Conservation (phyloP, 2,113 vertebrate species). For the Serilophus lunatus region DNA sequence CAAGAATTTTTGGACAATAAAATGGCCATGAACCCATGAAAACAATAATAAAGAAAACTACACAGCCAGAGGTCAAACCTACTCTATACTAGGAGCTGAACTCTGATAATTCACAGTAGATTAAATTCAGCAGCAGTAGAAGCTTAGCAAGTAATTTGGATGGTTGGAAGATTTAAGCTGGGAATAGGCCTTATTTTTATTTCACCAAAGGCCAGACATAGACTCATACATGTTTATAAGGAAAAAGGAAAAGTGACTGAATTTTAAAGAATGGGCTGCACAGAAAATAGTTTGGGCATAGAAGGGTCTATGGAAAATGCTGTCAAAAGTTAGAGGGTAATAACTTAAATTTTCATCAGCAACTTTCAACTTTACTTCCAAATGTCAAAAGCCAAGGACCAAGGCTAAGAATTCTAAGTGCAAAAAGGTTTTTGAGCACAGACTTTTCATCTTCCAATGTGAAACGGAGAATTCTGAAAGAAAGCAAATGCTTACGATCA, state of each 20-base stretch:
- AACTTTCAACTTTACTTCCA: slow-evolving; percentile 36
- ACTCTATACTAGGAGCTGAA: neutral
- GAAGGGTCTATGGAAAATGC: slow-evolving; percentile 20
- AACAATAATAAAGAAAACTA: slow-evolving; percentile 11
- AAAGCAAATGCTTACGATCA: neutral
- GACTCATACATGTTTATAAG: slow-evolving; percentile 55
- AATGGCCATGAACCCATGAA: neutral
- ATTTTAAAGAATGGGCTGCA: slow-evolving; percentile 4
- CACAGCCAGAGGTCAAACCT: slow-evolving; percentile 15
- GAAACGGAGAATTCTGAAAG: neutral
- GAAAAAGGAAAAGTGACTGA: slow-evolving; percentile 47
- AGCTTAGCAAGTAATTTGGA: slow-evolving; percentile 44
- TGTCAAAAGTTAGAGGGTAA: slow-evolving; percentile 53
- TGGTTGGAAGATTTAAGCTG: slow-evolving; percentile 50
- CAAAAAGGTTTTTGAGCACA: neutral
- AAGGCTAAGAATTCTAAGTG: neutral
- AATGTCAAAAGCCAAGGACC: slow-evolving; percentile 5
- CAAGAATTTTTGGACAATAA: neutral
- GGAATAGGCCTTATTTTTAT: slow-evolving; percentile 39
- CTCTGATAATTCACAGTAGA: slow-evolving; percentile 35
- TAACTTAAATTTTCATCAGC: slow-evolving; percentile 55
- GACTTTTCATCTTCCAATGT: neutral
- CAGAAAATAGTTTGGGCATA: slow-evolving; percentile 13
- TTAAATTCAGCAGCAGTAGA: slow-evolving; percentile 48
- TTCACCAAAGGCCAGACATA: slow-evolving; percentile 42